Percentiles rank a stretch among this genome's conserved stretches.
These are phyloP conservation scores for Phyllopteryx taeniolatus DNA, from an alignment of 2,113 vertebrate species.

Conservation along the genomic window DNA sequence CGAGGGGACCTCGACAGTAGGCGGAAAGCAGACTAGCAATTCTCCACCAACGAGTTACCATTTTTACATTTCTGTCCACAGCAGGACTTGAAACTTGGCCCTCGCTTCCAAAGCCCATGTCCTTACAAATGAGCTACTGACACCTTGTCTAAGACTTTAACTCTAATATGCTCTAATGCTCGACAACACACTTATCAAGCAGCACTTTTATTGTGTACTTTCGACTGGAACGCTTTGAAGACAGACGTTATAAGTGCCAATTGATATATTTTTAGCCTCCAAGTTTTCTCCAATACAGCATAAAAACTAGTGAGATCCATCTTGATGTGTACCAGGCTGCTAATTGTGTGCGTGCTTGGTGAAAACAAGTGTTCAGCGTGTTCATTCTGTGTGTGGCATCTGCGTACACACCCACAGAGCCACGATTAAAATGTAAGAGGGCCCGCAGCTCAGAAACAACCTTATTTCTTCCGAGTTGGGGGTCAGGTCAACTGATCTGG, in stretches of 20 bases:
- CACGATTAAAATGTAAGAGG: conserved; percentile 67
- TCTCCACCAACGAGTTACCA: too few species aligned
- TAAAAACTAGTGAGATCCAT: conserved; percentile 6
- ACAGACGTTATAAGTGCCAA: background rate
- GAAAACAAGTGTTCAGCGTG: background rate
- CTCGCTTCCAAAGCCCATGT: too few species aligned
- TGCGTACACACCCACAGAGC: conserved; percentile 12
- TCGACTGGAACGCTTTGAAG: too few species aligned
- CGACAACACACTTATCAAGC: too few species aligned
- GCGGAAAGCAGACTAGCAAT: too few species aligned
- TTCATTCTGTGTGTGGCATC: conserved; percentile 47
- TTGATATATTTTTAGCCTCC: background rate
- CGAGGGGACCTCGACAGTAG: too few species aligned
- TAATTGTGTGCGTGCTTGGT: background rate
- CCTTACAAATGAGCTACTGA: too few species aligned
- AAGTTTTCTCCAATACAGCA: background rate
- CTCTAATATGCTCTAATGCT: too few species aligned
- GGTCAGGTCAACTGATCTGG: conserved; percentile 78
- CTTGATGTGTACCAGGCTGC: conserved; percentile 8
- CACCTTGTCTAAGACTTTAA: too few species aligned
- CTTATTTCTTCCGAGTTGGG: conserved; percentile 62
- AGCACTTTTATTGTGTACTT: too few species aligned
- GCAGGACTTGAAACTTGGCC: too few species aligned
- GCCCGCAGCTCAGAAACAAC: conserved; percentile 50
- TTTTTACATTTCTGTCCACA: too few species aligned